Evolutionary conservation across 2,797 vertebrate species (phyloP).

Genomic region (Xiphophorus birchmanni): DNA sequence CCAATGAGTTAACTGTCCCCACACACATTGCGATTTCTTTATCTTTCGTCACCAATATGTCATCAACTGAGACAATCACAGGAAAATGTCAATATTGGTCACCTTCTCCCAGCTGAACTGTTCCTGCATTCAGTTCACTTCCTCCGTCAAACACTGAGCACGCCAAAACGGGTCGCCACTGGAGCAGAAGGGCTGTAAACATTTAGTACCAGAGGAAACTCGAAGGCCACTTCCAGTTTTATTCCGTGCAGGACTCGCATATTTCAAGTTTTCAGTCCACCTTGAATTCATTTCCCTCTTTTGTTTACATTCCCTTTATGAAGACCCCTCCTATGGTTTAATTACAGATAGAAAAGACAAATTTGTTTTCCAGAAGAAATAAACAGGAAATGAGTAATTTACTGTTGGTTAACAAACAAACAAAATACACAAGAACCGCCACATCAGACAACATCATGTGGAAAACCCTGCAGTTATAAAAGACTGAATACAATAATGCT

Average conservation of each 20-base stretch:
- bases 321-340: constrained; percentile 1
- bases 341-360: background rate
- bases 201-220: constrained; percentile 29
- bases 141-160: constrained; percentile 15
- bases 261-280: constrained; percentile 5
- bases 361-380: constrained; percentile 8
- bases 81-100: constrained; percentile 37
- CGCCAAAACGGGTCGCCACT: constrained; percentile 4
- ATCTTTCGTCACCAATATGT: constrained; percentile 28
- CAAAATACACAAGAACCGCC: background rate
- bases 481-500: constrained; percentile 17
- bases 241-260: constrained; percentile 2
- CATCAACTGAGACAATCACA: constrained; percentile 32
- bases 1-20: background rate
- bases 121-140: constrained; percentile 51
- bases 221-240: constrained; percentile 17
- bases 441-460: constrained; percentile 25
- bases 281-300: constrained; percentile 15
- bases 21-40: background rate
- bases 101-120: background rate
- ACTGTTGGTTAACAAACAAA: background rate
- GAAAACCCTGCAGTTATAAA: constrained; percentile 18
- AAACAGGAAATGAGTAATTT: constrained; percentile 57
- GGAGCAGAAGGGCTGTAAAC: constrained; percentile 50
- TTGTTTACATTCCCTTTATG: constrained; percentile 6